Base-by-base conservation (phyloP, 2,888 invertebrate genomes). In the Campoplex capitator region DNA sequence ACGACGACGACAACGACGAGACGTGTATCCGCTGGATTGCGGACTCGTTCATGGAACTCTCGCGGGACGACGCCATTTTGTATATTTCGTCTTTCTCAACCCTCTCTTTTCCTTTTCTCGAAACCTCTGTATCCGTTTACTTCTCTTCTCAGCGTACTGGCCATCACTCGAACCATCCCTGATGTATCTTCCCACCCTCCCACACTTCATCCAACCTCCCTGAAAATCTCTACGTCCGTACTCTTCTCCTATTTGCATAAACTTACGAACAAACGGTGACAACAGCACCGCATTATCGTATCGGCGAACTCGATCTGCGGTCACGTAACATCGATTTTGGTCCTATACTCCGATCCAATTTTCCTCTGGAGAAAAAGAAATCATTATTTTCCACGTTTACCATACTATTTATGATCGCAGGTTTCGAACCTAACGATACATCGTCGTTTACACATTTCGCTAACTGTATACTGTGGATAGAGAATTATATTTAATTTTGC, bases 21-120 rank as follows among this genome's bases (percentile, higher is more conserved):
- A 93, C 93, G 91, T 92, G 92, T 92, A 93, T 93, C 91, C 92
- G 90, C 91, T 92, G 93, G 93, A 93, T 93, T 93, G 93, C 93
- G 93, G 92, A 92, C 92, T 93, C 93, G 92, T 93, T 93, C 92
- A 83, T 84, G 81, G 88, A 91, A 92, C 89, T 89, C 93, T 92
- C 93, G 77, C 85, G 93, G 92, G 93, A 92, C 83, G 90, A 88
- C 92, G 93, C 93, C 93, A 93, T 94, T 92, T 93, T 94, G 92
- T 84, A 79, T 82, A 68, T 58, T 42, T 54, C 86, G 56, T 90
- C 90, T 45, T 13, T 45, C 45, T 45, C 45, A 23, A 2, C 45
- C 13, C 45, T 45, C 11, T 45, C 45, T 45, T 45, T 11, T 45
- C 45, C 85, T 79, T 78, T 75, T 68, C 56, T 67, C 77, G 18